Base-by-base conservation (phyloP, 2,113 vertebrate species). In the Gadus chalcogrammus region DNA sequence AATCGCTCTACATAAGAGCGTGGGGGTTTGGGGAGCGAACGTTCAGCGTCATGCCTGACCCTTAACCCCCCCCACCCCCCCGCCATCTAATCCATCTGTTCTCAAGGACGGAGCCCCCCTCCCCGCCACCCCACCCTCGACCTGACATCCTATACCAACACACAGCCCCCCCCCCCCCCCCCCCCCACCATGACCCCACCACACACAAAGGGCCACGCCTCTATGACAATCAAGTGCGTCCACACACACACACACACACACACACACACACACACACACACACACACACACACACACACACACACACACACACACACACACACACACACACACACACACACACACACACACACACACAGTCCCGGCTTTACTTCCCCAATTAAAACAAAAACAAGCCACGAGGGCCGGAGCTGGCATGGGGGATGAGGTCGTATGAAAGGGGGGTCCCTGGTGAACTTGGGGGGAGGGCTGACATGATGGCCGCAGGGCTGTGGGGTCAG, bases 181-280 rank as follows among this genome's bases (percentile, higher is more conserved):
- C 77, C 66, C 73, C 61, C 68, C 55, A 69, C 65, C 67, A 67
- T 64, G 20, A 63, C 72, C 65, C 66, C 38, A 38, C 61, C 64
- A 65, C 80, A 81, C 79, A 85, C 79, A 84, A 70, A 75, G 70
- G 72, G 81, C 73, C 81, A 74, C 72, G 76, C 55, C 27, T 61
- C 7, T 78, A 87, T 85, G 84, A 12, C 85, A 86, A 86, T 80
- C 75, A 86, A 83, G 81, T 79, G 83, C 82, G 76, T 64, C 59
- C 75, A 75, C 81, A 42, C 72, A 8, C 6, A 48, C 42, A 48
- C 42, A 48, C 42, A 48, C 42, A 48, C 42, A 48, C 42, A 48
- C 6, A 48, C 42, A 42, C 38, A 42, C 38, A 42, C 38, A 42
- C 38, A 42, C 38, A 42, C 38, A 42, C 1, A 42, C 38, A 42